These are phyloP conservation scores for Oxycera nigricornis DNA, from an alignment of 2,888 invertebrate genomes.

Conservation along the genomic window DNA sequence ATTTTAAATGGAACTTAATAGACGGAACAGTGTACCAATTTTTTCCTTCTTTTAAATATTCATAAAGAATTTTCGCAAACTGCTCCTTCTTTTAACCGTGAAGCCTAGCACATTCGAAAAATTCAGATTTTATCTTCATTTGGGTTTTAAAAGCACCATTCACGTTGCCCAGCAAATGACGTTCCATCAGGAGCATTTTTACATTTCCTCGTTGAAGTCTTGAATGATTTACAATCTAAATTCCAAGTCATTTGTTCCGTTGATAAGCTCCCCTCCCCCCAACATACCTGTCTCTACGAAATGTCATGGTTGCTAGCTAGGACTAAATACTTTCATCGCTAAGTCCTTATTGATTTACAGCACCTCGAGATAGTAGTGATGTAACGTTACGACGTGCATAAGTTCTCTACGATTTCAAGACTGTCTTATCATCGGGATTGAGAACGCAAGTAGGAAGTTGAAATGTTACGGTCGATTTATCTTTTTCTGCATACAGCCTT, in stretches of 20 bases:
- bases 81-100: too few relatives aligned
- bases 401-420: neutral
- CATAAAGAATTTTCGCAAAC: too few relatives aligned
- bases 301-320: neutral
- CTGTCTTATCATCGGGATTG: neutral
- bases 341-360: neutral
- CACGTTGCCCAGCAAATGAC: neutral
- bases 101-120: too few relatives aligned
- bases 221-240: neutral
- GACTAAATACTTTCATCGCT: neutral
- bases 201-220: neutral
- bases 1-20: too few relatives aligned
- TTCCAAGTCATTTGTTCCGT: slow-evolving; percentile 11
- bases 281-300: neutral
- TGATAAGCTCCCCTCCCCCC: neutral
- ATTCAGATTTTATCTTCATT: too few relatives aligned
- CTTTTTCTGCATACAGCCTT: neutral
- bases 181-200: neutral
- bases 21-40: too few relatives aligned
- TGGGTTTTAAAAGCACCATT: too few relatives aligned
- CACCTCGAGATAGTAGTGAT: neutral
- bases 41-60: too few relatives aligned
- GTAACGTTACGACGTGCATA: neutral
- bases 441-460: neutral
- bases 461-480: slow-evolving; percentile 15